Evolutionary conservation across 2,888 invertebrate genomes (phyloP).

Genomic region (Rhimphoctona megacephalus): DNA sequence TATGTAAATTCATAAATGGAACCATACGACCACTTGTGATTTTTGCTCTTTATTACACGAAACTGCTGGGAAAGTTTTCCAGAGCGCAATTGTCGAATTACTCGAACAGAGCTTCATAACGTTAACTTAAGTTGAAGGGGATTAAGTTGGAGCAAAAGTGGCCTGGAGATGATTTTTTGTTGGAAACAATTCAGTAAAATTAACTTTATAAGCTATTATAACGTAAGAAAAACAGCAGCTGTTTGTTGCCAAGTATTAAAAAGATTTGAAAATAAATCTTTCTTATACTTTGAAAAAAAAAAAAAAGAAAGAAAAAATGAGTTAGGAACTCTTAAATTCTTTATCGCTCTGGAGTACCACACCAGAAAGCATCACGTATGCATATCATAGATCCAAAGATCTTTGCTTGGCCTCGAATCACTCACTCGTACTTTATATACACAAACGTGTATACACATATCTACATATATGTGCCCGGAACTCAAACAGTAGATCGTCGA

Average conservation of each 20-base stretch:
- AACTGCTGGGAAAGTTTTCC: neutral
- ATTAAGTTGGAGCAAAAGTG: neutral
- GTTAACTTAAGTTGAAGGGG: neutral
- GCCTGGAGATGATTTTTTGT: neutral
- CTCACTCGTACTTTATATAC: conserved; percentile 49
- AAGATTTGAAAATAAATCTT: neutral
- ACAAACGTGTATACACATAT: neutral
- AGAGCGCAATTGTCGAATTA: neutral
- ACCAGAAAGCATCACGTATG: conserved; percentile 43
- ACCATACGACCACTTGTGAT: neutral
- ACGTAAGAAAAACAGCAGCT: neutral
- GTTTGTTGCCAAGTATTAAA: neutral
- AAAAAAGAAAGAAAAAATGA: neutral
- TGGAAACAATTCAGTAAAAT: neutral
- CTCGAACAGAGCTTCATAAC: neutral
- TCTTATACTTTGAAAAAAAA: neutral
- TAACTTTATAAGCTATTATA: neutral
- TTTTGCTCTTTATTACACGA: neutral
- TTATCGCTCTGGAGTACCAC: neutral
- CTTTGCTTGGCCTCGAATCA: conserved; percentile 47
- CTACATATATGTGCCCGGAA: conserved; percentile 43
- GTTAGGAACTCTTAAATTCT: neutral
- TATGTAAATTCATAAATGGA: neutral
- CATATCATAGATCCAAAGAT: conserved; percentile 43
- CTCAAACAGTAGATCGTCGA: conserved; percentile 47